Conservation (phyloP, 2,113 vertebrate species). For the Mugil cephalus region DNA sequence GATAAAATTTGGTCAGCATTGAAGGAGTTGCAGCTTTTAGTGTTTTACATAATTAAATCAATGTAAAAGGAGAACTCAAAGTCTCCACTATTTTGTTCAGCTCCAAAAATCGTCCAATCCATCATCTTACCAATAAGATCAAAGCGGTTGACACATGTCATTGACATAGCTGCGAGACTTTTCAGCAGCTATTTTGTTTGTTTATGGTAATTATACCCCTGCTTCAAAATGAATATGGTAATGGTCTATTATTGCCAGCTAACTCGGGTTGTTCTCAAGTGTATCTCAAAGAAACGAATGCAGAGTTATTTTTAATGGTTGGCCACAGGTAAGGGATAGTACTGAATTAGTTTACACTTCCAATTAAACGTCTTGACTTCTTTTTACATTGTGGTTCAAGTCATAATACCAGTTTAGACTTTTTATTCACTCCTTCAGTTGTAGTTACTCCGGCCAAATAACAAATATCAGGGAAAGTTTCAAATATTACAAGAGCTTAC, state of each 20-base stretch:
- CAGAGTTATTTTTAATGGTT: background rate
- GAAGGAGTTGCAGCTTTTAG: background rate
- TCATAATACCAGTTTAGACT: too few species aligned
- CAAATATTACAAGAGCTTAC: too few species aligned
- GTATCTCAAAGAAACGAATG: constrained; percentile 28
- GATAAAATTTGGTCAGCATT: background rate
- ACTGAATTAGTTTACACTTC: too few species aligned
- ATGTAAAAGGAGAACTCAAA: too few species aligned
- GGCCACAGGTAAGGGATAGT: background rate
- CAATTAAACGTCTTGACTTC: too few species aligned
- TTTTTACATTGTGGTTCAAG: too few species aligned
- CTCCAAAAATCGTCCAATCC: constrained; percentile 12
- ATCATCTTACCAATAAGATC: constrained; percentile 17
- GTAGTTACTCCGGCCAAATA: too few species aligned
- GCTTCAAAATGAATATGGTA: constrained; percentile 48
- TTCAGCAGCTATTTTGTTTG: constrained; percentile 45
- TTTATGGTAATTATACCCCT: constrained; percentile 57
- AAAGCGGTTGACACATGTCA: constrained; percentile 20
- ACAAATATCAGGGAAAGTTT: too few species aligned
- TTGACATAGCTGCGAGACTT: constrained; percentile 23
- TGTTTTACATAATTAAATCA: background rate
- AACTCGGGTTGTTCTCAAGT: constrained; percentile 38
- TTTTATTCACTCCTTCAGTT: too few species aligned
- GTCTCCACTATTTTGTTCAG: too few species aligned
- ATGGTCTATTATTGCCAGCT: constrained; percentile 52